Percentiles rank a stretch among this genome's conserved stretches.
Conservation (phyloP, 1,140 invertebrate genomes). For the Drosophila kepulauana region DNA sequence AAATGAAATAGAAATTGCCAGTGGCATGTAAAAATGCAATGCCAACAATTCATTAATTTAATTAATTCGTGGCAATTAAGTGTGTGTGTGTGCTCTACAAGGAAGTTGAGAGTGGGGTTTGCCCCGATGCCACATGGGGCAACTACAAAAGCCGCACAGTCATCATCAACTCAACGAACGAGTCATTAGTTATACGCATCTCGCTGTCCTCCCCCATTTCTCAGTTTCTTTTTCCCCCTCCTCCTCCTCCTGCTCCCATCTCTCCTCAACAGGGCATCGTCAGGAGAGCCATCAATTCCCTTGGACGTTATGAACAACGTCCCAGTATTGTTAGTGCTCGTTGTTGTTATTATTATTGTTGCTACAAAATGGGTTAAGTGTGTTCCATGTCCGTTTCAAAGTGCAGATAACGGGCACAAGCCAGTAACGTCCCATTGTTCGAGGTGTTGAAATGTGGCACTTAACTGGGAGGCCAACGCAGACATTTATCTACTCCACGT, state of each 20-base stretch:
- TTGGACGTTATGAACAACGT: slow-evolving; percentile 32
- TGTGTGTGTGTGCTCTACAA: slow-evolving; percentile 39
- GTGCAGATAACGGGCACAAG: slow-evolving; percentile 25
- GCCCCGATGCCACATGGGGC: slow-evolving; percentile 28
- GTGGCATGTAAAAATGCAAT: slow-evolving; percentile 56
- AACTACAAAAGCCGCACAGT: slow-evolving; percentile 53
- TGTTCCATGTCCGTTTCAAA: slow-evolving; percentile 30
- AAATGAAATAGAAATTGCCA: slow-evolving; percentile 48
- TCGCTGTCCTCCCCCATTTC: background rate
- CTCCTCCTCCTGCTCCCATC: background rate
- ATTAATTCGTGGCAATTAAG: slow-evolving; percentile 81
- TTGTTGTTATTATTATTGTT: slow-evolving; percentile 22
- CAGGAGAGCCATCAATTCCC: slow-evolving; percentile 38
- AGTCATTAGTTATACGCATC: slow-evolving; percentile 61
- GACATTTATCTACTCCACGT: slow-evolving; percentile 35
- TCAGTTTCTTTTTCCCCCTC: background rate
- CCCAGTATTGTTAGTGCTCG: slow-evolving; percentile 7
- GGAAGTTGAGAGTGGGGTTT: slow-evolving; percentile 6
- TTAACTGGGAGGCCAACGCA: slow-evolving; percentile 22
- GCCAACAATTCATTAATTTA: slow-evolving; percentile 81
- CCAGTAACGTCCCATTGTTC: slow-evolving; percentile 30
- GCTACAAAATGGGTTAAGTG: slow-evolving; percentile 47
- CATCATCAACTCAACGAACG: slow-evolving; percentile 66
- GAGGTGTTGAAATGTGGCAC: slow-evolving; percentile 50
- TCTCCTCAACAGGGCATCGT: slow-evolving; percentile 27